Conservation (phyloP, 2,113 vertebrate genomes). For the Aythya baeri region DNA sequence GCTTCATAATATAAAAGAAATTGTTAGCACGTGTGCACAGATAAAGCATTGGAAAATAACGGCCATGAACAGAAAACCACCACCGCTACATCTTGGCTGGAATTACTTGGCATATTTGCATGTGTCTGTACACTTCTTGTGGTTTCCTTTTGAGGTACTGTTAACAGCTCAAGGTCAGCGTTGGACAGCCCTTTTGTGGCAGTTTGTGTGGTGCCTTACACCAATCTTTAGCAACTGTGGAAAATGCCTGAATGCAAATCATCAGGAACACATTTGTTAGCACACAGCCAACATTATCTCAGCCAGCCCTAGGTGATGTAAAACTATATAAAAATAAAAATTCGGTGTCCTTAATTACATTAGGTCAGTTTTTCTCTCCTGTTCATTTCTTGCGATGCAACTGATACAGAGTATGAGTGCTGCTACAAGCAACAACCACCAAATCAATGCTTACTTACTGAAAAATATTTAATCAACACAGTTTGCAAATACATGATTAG, state of each 20-base stretch:
- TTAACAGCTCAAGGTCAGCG: not conserved
- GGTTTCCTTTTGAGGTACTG: not conserved
- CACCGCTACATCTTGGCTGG: not conserved
- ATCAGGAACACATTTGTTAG: not conserved
- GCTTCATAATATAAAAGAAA: not conserved
- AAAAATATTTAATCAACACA: not conserved
- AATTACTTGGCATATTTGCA: not conserved
- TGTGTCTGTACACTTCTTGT: rapidly evolving
- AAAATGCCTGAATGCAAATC: not conserved
- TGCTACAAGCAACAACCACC: not conserved
- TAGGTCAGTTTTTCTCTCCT: not conserved
- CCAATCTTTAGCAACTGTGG: not conserved
- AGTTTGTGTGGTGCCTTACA: not conserved
- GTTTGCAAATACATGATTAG: not conserved
- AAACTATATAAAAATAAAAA: not conserved
- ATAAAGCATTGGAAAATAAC: not conserved
- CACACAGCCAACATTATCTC: not conserved
- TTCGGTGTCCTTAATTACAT: not conserved
- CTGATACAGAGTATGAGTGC: not conserved
- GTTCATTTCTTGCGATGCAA: not conserved
- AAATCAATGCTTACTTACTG: not conserved
- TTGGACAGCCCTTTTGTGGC: not conserved
- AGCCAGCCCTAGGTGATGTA: not conserved
- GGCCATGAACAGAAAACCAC: not conserved
- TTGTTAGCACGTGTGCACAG: not conserved